Percentiles rank a stretch among this genome's conserved stretches.
Conservation (phyloP, 2,113 vertebrate species). For the Engraulis encrasicolus region DNA sequence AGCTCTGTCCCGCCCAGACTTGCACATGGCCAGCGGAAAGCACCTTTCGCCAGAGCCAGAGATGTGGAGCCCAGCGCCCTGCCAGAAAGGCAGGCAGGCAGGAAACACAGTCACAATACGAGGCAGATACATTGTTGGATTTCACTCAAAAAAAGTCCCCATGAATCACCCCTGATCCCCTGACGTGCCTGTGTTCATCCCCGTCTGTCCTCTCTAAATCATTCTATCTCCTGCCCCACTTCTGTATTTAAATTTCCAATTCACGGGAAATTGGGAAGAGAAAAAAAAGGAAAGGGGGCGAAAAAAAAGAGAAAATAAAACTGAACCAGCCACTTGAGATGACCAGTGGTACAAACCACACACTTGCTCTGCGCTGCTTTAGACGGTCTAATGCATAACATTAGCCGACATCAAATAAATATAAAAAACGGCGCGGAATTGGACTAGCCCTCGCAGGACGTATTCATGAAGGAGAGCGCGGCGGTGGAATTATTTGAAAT, state of each 20-base stretch:
- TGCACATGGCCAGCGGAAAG: no score
- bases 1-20: no score
- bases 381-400: not conserved
- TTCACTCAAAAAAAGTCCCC: slow-evolving; percentile 38
- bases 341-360: not conserved
- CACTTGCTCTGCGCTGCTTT: not conserved
- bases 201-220: no score
- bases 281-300: no score
- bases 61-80: no score
- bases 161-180: slow-evolving; percentile 11
- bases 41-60: no score
- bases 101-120: slow-evolving; percentile 23
- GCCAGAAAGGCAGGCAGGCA: not conserved
- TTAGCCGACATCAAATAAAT: not conserved
- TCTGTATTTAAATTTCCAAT: slow-evolving; percentile 13
- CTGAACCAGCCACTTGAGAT: not conserved
- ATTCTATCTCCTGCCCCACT: not conserved
- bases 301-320: not conserved
- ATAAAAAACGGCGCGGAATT: not conserved
- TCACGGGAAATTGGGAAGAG: not conserved
- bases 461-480: not conserved
- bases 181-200: not conserved
- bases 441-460: slow-evolving; percentile 12
- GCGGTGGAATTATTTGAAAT: not conserved
- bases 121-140: not conserved